Base-by-base conservation (phyloP, 2,888 invertebrate genomes). In the Laspeyria flexula region DNA sequence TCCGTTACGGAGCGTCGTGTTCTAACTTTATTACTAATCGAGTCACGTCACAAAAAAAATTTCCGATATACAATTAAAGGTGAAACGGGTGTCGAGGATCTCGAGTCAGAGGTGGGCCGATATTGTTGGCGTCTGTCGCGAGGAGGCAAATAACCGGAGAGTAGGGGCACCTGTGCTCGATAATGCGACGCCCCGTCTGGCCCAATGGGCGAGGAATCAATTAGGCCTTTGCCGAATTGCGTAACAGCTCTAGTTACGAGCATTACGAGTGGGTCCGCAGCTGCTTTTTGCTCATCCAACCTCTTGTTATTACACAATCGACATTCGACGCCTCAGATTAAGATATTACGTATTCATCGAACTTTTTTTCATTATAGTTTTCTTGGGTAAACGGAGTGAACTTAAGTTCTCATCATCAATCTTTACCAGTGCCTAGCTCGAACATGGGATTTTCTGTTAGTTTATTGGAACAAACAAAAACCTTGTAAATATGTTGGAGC, bases 151-250 rank as follows among this genome's bases (percentile, higher is more conserved):
- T 87, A 85, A 81, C 81, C 81, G 81, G 79, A 77, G 81, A 78
- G 82, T 68, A 75, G 77, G 66, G 81, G 82, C 91, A 91, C 91
- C 91, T 91, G 91, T 85, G 90, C 79, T 83, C 90, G 85, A 85
- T 89, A 90, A 90, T 88, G 87, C 87, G 87, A 83, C 86, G 86
- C 83, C 86, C 85, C 88, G 88, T 90, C 90, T 89, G 90, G 84
- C 66, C 86, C 81, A 79, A 87, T 88, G 90, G 88, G 89, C 87
- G 85, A 90, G 83, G 88, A 92, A 90, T 92, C 91, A 92, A 92
- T 92, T 91, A 92, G 91, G 87, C 81, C 84, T 82, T 83, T 82
- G 81, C 88, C 86, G 86, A 90, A 89, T 87, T 90, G 86, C 85
- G 88, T 88, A 91, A 90, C 86, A 82, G 83, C 80, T 87, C 85